Percentiles rank a stretch among this genome's conserved stretches.
phyloP scores from a whole-genome alignment of 1,140 invertebrate genomes.

The Trichomalopsis sarcophagae region DNA sequence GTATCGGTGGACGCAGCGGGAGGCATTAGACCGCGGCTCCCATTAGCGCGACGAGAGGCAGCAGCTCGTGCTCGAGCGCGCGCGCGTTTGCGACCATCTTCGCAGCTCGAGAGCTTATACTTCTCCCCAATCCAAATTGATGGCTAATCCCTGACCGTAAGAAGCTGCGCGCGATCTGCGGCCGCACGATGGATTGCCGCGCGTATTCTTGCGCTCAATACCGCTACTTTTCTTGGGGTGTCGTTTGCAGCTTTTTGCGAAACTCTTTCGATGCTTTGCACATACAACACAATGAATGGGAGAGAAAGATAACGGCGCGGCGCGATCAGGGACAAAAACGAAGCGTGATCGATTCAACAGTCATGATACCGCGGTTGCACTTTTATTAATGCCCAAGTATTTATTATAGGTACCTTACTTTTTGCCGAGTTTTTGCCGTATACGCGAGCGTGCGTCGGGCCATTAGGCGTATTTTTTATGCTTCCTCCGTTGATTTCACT shows the following conservation, averaged over 20 bases:
- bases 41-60: slow-evolving; percentile 68
- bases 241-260: background rate
- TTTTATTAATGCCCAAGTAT: slow-evolving; percentile 9
- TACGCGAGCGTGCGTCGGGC: background rate
- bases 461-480: slow-evolving; percentile 20
- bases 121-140: slow-evolving; percentile 21
- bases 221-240: background rate
- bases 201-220: background rate
- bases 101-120: background rate
- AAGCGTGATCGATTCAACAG: background rate
- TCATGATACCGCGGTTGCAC: background rate
- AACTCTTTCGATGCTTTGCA: background rate
- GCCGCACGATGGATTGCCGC: background rate
- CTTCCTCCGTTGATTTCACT: slow-evolving; percentile 32
- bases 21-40: slow-evolving; percentile 74
- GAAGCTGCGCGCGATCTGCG: background rate
- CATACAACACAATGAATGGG: background rate
- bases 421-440: background rate
- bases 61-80: background rate
- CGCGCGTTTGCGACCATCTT: background rate
- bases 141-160: slow-evolving; percentile 1
- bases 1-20: slow-evolving; percentile 68
- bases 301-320: background rate
- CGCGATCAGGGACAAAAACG: background rate
- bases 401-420: background rate